Percentiles rank a stretch among this genome's conserved stretches.
phyloP scores from a whole-genome alignment of 2,113 vertebrate species.

The Carassius gibelio region DNA sequence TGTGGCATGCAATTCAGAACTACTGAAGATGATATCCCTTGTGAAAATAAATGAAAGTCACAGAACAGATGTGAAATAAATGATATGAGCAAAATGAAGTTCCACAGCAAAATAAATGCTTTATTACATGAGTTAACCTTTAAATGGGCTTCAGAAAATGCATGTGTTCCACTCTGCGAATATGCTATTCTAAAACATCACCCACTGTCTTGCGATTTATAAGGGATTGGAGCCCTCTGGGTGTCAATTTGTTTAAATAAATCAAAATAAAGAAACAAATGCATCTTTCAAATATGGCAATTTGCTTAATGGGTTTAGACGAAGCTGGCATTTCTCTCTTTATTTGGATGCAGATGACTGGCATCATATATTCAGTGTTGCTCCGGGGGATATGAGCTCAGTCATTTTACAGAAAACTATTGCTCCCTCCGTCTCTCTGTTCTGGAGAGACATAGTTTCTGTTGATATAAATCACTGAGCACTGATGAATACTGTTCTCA shows the following conservation, averaged over 20 bases:
- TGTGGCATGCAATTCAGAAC: not conserved
- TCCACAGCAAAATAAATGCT: constrained; percentile 7
- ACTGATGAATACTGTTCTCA: constrained; percentile 3
- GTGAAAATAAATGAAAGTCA: constrained; percentile 16
- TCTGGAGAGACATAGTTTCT: not conserved
- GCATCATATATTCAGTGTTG: constrained; percentile 28
- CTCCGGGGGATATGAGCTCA: constrained; percentile 26
- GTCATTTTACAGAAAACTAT: not conserved
- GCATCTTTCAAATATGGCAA: constrained; percentile 11
- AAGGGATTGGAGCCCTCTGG: not conserved
- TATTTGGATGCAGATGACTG: constrained; percentile 32
- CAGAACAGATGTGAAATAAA: constrained; percentile 10
- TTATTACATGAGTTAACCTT: constrained; percentile 19
- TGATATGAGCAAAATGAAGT: constrained; percentile 16
- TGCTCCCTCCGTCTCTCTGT: not conserved
- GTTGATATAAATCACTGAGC: constrained; percentile 1
- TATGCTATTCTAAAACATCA: not conserved
- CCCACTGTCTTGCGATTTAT: constrained; percentile 5
- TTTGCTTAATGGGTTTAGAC: constrained; percentile 32
- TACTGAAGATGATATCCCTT: not conserved
- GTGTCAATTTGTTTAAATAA: constrained; percentile 16
- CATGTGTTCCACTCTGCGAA: not conserved
- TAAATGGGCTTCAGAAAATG: not conserved
- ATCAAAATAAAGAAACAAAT: constrained; percentile 21
- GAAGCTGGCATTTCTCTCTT: constrained; percentile 14